Conservation (phyloP, 2,888 invertebrate genomes). For the Drosophila diplacantha region DNA sequence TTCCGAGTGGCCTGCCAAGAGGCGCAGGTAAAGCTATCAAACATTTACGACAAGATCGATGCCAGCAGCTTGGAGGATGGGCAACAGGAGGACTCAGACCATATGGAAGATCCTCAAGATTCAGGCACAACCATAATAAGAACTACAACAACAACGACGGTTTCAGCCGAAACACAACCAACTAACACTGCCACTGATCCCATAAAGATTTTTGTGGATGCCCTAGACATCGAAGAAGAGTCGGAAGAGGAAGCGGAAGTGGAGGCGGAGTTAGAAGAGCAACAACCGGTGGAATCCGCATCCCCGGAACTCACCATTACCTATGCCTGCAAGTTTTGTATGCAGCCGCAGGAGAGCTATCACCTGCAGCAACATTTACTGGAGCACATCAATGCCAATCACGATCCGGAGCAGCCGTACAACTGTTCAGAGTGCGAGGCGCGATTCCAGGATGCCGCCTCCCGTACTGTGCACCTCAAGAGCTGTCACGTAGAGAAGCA, state of each 20-base stretch:
- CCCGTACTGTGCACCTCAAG: constrained; percentile 72
- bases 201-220: constrained; percentile 47
- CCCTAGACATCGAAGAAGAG: constrained; percentile 29
- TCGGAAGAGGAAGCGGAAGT: not conserved
- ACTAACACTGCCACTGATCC: constrained; percentile 65
- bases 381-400: constrained; percentile 63
- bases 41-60: constrained; percentile 75
- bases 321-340: constrained; percentile 68
- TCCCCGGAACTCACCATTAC: constrained; percentile 50
- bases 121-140: not conserved
- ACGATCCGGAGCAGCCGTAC: constrained; percentile 68
- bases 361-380: constrained; percentile 63
- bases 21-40: constrained; percentile 68
- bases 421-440: constrained; percentile 69
- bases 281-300: constrained; percentile 4
- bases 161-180: constrained; percentile 38
- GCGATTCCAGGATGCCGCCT: constrained; percentile 72
- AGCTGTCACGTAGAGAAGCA: constrained; percentile 67
- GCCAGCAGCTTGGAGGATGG: constrained; percentile 62
- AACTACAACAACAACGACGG: constrained; percentile 34
- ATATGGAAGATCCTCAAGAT: constrained; percentile 7
- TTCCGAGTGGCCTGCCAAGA: constrained; percentile 71
- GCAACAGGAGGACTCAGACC: constrained; percentile 29
- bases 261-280: constrained; percentile 7
- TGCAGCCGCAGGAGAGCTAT: constrained; percentile 62